A percentile compares a stretch with the other conserved stretches of the same genome.
These are phyloP conservation scores for Ametastegia equiseti DNA, from an alignment of 2,888 invertebrate species.

Conservation along the genomic window DNA sequence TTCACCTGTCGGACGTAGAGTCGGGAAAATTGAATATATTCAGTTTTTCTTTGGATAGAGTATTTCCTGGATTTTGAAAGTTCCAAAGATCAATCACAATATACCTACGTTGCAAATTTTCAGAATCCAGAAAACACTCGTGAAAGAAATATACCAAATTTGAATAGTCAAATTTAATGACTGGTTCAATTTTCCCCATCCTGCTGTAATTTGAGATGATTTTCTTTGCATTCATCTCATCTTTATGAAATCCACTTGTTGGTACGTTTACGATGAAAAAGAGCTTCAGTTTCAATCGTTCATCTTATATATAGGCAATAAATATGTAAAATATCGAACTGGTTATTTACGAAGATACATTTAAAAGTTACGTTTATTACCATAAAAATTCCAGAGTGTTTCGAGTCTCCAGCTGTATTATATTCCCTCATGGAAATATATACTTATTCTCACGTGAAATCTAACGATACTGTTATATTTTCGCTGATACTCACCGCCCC, in stretches of 20 bases:
- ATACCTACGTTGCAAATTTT: too few species aligned
- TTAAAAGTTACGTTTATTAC: constrained; percentile 3
- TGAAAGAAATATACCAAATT: too few species aligned
- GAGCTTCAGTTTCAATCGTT: neutral
- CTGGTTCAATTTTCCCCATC: too few species aligned
- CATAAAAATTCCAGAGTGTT: neutral
- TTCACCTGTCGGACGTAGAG: neutral
- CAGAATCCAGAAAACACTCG: too few species aligned
- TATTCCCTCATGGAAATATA: neutral
- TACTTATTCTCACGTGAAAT: neutral
- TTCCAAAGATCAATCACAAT: too few species aligned
- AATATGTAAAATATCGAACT: constrained; percentile 1
- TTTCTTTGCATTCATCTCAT: neutral
- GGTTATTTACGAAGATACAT: neutral
- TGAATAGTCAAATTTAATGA: too few species aligned
- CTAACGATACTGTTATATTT: neutral
- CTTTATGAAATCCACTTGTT: constrained; percentile 1
- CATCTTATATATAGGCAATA: neutral
- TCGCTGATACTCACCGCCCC: neutral
- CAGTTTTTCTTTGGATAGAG: too few species aligned
- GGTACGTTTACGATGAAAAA: constrained; percentile 12
- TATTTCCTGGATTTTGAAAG: too few species aligned
- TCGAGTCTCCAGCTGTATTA: neutral
- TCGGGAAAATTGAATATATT: too few species aligned
- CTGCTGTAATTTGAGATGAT: neutral